Evolutionary conservation across 2,797 vertebrate genomes (phyloP).

Genomic region (Periophthalmus magnuspinnatus): DNA sequence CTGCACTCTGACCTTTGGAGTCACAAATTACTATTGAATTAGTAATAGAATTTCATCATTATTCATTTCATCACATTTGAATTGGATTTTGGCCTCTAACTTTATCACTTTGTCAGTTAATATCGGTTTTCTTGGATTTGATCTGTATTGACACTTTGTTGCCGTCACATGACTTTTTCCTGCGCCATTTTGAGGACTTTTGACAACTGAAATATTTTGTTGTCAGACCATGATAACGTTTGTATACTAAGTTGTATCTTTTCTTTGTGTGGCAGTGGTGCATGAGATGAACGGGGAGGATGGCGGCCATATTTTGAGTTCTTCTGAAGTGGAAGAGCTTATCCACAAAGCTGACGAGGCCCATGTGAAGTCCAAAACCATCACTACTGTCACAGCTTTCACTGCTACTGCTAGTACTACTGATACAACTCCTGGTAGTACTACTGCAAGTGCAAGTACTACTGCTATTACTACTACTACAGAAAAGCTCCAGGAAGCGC

Average conservation of each 20-base stretch:
- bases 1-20: too few species aligned
- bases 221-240: too few species aligned
- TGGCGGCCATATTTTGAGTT: slow-evolving; percentile 85
- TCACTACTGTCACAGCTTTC: slow-evolving; percentile 21
- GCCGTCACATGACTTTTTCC: too few species aligned
- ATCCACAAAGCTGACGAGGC: slow-evolving; percentile 90
- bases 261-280: slow-evolving; percentile 79
- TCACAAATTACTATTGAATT: too few species aligned
- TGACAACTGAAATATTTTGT: background rate
- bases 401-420: background rate
- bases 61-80: too few species aligned
- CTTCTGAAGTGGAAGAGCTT: slow-evolving; percentile 89
- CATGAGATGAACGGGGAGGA: slow-evolving; percentile 87
- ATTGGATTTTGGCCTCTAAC: too few species aligned
- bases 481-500: background rate
- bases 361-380: slow-evolving; percentile 69
- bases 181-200: background rate
- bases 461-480: background rate
- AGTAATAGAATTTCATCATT: too few species aligned
- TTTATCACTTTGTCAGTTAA: too few species aligned
- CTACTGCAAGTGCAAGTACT: background rate
- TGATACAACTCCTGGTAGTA: background rate
- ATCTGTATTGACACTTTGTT: too few species aligned
- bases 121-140: too few species aligned
- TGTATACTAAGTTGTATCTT: background rate